A percentile compares a stretch with the other conserved stretches of the same genome.
Conservation (phyloP, 2,797 vertebrate genomes). For the Echeneis naucrates region DNA sequence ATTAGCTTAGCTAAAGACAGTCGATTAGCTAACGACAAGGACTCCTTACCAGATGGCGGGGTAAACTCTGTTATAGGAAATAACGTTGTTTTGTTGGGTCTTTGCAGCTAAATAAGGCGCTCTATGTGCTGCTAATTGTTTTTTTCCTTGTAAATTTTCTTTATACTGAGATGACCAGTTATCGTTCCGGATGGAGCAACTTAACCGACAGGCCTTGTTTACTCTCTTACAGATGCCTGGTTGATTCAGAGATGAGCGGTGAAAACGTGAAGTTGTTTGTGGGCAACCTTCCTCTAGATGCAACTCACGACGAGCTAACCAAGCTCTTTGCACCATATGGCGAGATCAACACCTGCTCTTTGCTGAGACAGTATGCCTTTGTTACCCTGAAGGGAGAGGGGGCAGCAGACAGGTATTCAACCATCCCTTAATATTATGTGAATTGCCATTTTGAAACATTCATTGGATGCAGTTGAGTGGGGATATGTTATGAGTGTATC, state of each 20-base stretch:
- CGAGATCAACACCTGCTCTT: constrained; percentile 91
- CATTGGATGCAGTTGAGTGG: not conserved
- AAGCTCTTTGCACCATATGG: constrained; percentile 90
- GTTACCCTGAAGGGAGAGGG: constrained; percentile 93
- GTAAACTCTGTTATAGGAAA: rapidly evolving
- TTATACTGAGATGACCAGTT: not conserved
- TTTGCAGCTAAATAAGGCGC: not conserved
- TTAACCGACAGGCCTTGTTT: not conserved
- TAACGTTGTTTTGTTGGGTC: rapidly evolving
- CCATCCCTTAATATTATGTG: too few species aligned
- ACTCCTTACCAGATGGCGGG: not conserved
- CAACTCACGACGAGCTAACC: constrained; percentile 90
- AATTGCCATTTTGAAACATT: not conserved
- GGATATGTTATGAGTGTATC: rapidly evolving
- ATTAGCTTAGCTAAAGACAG: constrained; percentile 26
- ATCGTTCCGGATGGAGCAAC: not conserved
- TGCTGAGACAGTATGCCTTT: constrained; percentile 96
- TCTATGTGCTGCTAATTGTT: not conserved
- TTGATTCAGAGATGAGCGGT: constrained; percentile 81
- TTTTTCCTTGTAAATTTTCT: not conserved
- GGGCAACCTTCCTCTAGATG: constrained; percentile 93
- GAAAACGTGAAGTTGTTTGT: constrained; percentile 93
- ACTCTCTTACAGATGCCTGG: constrained; percentile 71
- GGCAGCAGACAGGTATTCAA: constrained; percentile 84
- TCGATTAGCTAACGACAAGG: not conserved